These are phyloP conservation scores for Pocillopora meandrina DNA, from an alignment of 92 coral and sea anemone genomes.

Conservation along the genomic window DNA sequence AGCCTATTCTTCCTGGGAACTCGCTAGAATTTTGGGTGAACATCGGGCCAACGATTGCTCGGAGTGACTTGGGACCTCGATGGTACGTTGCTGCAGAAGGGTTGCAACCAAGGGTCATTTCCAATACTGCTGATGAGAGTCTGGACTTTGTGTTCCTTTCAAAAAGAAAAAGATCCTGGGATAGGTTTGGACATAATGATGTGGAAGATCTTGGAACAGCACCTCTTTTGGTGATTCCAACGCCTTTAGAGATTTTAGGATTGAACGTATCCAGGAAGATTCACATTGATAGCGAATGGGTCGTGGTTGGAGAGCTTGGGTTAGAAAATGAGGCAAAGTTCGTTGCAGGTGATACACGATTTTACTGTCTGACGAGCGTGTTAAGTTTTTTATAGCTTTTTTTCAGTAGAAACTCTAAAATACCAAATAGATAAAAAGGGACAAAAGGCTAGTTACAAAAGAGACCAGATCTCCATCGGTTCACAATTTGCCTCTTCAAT, in stretches of 20 bases:
- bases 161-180: conserved; percentile 60
- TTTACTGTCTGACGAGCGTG: too few relatives aligned
- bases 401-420: too few relatives aligned
- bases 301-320: conserved; percentile 44
- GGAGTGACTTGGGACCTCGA: conserved; percentile 70
- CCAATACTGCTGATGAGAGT: conserved; percentile 59
- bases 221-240: conserved; percentile 70
- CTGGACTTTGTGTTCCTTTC: conserved; percentile 66
- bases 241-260: conserved; percentile 61
- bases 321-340: conserved; percentile 57
- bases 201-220: conserved; percentile 45
- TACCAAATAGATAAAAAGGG: too few relatives aligned
- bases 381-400: too few relatives aligned
- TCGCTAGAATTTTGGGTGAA: conserved; percentile 29
- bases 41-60: conserved; percentile 45
- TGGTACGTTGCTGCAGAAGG: conserved; percentile 77
- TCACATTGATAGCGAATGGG: conserved; percentile 53
- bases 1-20: conserved; percentile 42
- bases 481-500: too few relatives aligned
- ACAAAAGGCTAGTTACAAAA: too few relatives aligned
- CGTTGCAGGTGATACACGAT: conserved; percentile 54
- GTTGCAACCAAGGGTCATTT: conserved; percentile 47
- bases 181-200: conserved; percentile 16
- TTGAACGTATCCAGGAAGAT: conserved; percentile 26
- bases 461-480: too few relatives aligned